Percentiles rank a stretch among this genome's conserved stretches.
Evolutionary conservation across 2,797 vertebrate species (phyloP).

Genomic region (Anguilla marmorata): DNA sequence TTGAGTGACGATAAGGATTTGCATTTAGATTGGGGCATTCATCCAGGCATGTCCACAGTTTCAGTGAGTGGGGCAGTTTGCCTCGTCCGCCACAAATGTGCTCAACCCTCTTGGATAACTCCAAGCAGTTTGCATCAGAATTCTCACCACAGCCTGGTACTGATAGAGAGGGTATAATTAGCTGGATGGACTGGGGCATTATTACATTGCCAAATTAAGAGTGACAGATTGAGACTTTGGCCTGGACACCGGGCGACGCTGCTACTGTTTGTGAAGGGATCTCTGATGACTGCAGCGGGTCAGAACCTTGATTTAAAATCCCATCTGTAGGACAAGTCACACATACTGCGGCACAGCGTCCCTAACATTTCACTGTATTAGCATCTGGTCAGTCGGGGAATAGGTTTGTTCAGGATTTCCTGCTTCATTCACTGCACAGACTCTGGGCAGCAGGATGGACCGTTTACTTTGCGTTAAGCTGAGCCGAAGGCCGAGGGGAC

Average conservation of each 20-base stretch:
- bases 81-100: background rate
- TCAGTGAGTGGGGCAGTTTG: background rate
- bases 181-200: background rate
- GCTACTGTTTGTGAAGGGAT: background rate
- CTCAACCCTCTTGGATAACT: background rate
- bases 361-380: background rate
- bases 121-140: background rate
- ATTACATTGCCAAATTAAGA: conserved; percentile 8
- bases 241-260: background rate
- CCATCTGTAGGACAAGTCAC: background rate
- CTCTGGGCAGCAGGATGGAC: background rate
- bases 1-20: background rate
- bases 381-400: background rate
- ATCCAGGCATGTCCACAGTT: background rate
- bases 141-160: background rate
- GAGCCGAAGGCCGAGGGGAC: background rate
- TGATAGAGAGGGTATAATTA: conserved; percentile 7
- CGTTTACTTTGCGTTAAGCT: background rate
- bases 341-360: background rate
- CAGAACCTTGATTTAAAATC: background rate
- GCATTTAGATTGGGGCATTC: conserved; percentile 14
- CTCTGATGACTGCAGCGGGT: background rate
- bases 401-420: background rate
- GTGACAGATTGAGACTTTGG: background rate
- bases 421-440: background rate